These are phyloP conservation scores for Drosophila algonquin DNA, from an alignment of 2,888 invertebrate species.

Conservation along the genomic window DNA sequence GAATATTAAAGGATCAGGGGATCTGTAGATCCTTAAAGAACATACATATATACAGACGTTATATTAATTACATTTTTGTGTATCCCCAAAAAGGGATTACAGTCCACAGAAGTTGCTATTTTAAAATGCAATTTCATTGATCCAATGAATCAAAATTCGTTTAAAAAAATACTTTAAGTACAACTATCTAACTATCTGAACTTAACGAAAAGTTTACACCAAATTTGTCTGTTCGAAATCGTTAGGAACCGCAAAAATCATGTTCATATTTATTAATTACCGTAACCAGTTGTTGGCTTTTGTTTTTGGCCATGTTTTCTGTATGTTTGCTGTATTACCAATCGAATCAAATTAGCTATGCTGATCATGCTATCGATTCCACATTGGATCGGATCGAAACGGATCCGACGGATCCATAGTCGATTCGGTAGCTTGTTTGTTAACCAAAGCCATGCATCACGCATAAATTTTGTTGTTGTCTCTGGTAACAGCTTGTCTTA, in stretches of 20 bases:
- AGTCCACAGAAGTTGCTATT: too few species aligned
- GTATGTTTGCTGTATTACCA: slow-evolving; percentile 2
- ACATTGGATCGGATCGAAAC: slow-evolving; percentile 18
- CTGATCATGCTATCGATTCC: slow-evolving; percentile 52
- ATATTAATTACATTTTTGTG: too few species aligned
- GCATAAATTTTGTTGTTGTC: slow-evolving; percentile 49
- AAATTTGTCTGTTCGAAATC: background rate
- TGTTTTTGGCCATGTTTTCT: slow-evolving; percentile 22
- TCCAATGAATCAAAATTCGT: too few species aligned
- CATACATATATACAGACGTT: too few species aligned
- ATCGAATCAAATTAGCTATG: slow-evolving; percentile 45
- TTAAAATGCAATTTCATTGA: too few species aligned
- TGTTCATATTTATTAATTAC: slow-evolving; percentile 25
- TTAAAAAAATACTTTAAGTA: too few species aligned
- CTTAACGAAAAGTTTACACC: slow-evolving; percentile 19
- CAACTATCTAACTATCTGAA: slow-evolving; percentile 1
- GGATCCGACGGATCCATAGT: slow-evolving; percentile 14
- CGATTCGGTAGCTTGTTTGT: slow-evolving; percentile 44
- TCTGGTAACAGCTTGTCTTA: slow-evolving; percentile 49
- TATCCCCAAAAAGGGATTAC: too few species aligned
- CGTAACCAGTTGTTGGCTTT: background rate
- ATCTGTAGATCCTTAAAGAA: too few species aligned
- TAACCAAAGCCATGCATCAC: slow-evolving; percentile 41
- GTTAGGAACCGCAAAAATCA: slow-evolving; percentile 11
- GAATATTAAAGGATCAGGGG: too few species aligned